Evolutionary conservation across 2,113 vertebrate species (phyloP).

Genomic region (Oceanites oceanicus): DNA sequence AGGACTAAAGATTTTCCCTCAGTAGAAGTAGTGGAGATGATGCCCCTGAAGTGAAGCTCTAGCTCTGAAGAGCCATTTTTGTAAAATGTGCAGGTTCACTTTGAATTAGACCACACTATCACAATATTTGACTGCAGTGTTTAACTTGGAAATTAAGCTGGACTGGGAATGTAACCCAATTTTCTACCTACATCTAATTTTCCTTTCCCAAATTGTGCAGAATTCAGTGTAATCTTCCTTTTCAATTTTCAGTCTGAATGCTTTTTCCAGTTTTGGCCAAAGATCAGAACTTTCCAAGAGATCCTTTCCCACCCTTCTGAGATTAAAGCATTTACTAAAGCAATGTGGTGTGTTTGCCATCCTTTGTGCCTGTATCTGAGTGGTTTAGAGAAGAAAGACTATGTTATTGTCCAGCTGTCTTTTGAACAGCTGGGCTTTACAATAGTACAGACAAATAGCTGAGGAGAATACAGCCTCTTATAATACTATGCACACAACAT

Average conservation of each 20-base stretch:
- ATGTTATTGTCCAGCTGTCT: not conserved
- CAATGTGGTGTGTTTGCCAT: not conserved
- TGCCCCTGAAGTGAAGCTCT: not conserved
- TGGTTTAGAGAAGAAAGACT: not conserved
- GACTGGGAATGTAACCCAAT: not conserved
- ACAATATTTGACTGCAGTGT: not conserved
- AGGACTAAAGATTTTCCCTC: not conserved
- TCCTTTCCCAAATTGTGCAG: not conserved
- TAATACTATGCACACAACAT: not conserved
- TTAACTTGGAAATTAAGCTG: not conserved
- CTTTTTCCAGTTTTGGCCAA: not conserved
- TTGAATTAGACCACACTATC: not conserved
- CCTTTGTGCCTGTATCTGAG: not conserved
- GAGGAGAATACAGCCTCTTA: not conserved
- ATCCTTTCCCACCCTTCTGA: not conserved
- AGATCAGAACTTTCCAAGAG: not conserved
- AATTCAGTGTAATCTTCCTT: not conserved
- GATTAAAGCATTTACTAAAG: not conserved
- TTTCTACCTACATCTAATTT: not conserved
- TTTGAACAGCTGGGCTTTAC: slow-evolving; percentile 10
- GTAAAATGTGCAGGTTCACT: not conserved
- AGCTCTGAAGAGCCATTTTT: not conserved
- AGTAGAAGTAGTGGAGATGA: not conserved
- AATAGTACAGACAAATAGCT: not conserved
- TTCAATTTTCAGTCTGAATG: not conserved